Evolutionary conservation across 2,113 vertebrate species (phyloP), one percentile per base, ranked within the genome.

Genomic region (Piprites chloris): DNA sequence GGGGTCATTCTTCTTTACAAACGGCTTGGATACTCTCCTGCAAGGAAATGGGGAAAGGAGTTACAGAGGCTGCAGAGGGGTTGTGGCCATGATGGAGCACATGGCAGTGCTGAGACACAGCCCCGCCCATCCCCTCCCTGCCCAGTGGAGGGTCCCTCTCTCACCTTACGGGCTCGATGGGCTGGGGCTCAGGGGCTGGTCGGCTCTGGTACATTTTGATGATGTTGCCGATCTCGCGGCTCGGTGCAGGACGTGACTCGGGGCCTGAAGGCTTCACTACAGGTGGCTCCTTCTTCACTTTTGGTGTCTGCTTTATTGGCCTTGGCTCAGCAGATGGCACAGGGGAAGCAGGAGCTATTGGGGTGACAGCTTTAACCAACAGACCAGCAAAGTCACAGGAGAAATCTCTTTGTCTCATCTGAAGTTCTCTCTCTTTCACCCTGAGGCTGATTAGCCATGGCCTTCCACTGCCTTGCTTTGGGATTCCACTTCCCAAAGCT

Each of bases 171-270:
- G 99, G 99, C 95, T 98, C 50, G 1, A 98, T 94, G 3, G 98
- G 96, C 93, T 97, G 94, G 1, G 98, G 98, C 39, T 98, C 97
- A 0, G 97, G 97, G 49, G 69, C 69, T 1, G 98, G 98, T 23
- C 98, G 97, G 94, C 91, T 99, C 97, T 99, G 99, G 95, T 98
- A 99, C 97, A 96, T 97, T 78, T 98, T 99, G 97, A 99, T 99
- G 95, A 99, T 99, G 37, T 99, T 98, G 26, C 97, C 90, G 16
- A 99, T 99, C 79, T 98, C 98, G 26, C 77, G 98, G 93, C 98
- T 99, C 66, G 99, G 99, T 61, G 97, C 88, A 6, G 90, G 82
- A n/a, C 59, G 96, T 0, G 65, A 4, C 3, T 44, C 8, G 0
- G 81, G 44, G 27, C 84, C 77, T 2, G 68, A 85, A 44, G 87